phyloP scores from a whole-genome alignment of 2,797 vertebrate genomes.

The Tokudaia muenninki region DNA sequence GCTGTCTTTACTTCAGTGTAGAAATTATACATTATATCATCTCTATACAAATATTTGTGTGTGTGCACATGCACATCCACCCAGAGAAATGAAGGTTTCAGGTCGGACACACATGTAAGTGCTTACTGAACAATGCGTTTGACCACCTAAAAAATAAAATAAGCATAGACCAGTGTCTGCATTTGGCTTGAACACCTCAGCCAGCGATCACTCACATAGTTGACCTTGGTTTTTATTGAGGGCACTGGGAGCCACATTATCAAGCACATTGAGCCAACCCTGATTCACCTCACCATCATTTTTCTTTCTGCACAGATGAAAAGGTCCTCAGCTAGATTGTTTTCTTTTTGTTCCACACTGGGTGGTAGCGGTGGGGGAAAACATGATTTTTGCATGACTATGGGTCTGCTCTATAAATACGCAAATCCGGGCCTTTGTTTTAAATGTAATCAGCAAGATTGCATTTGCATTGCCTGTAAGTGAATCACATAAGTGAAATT shows the following conservation, averaged over 20 bases:
- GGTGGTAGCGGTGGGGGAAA: neutral
- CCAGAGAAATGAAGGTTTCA: slow-evolving; percentile 29
- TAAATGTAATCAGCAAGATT: slow-evolving; percentile 86
- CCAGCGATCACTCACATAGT: slow-evolving; percentile 9
- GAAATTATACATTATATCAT: slow-evolving; percentile 28
- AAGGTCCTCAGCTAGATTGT: slow-evolving; percentile 61
- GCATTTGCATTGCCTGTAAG: slow-evolving; percentile 86
- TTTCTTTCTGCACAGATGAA: slow-evolving; percentile 72
- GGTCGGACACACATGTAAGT: neutral
- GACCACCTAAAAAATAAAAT: slow-evolving; percentile 27
- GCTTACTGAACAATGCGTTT: neutral
- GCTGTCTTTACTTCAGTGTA: neutral
- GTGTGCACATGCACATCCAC: neutral
- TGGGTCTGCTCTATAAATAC: slow-evolving; percentile 82
- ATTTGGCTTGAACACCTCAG: neutral
- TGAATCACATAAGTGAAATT: slow-evolving; percentile 86
- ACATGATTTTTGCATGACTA: slow-evolving; percentile 80
- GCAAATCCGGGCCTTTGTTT: slow-evolving; percentile 87
- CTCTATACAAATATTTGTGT: neutral
- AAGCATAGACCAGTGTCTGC: neutral
- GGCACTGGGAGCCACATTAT: slow-evolving; percentile 61
- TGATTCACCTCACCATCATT: slow-evolving; percentile 22
- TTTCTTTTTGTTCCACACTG: slow-evolving; percentile 75
- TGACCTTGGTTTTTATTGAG: slow-evolving; percentile 70
- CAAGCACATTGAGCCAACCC: slow-evolving; percentile 60